Evolutionary conservation across 2,888 invertebrate genomes (phyloP).

Genomic region (Cistogaster globosa): DNA sequence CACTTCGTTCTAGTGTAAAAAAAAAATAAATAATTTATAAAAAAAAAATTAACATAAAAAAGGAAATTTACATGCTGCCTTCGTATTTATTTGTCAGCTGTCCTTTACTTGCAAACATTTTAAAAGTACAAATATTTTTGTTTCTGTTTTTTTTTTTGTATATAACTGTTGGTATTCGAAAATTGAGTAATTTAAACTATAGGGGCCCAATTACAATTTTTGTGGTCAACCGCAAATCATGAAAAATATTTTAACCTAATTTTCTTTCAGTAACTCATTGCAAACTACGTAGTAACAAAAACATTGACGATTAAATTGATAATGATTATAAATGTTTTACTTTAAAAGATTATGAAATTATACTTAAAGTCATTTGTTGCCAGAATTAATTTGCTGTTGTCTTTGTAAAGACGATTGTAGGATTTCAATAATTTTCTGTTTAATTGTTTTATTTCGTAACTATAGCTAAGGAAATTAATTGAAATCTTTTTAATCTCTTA

Average conservation of each 20-base stretch:
- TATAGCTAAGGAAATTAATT: background rate
- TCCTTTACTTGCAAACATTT: conserved; percentile 8
- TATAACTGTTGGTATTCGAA: conserved; percentile 39
- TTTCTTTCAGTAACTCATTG: conserved; percentile 14
- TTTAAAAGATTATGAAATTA: background rate
- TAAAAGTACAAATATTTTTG: background rate
- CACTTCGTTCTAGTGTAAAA: no score
- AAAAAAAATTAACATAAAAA: no score
- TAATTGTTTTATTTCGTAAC: background rate
- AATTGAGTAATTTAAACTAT: conserved; percentile 63
- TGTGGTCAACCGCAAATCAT: conserved; percentile 66
- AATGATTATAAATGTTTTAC: background rate
- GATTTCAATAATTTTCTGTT: background rate
- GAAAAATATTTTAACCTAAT: conserved; percentile 64
- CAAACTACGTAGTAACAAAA: background rate
- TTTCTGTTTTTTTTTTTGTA: background rate
- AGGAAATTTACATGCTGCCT: background rate
- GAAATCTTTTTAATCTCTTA: background rate
- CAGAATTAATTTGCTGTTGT: no score
- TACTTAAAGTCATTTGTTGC: background rate
- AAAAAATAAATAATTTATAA: no score
- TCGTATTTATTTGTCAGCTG: background rate
- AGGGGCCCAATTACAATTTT: conserved; percentile 57
- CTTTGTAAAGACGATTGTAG: background rate
- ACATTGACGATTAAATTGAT: conserved; percentile 17